Evolutionary conservation across 2,797 vertebrate species (phyloP).

Genomic region (Cynopterus sphinx): DNA sequence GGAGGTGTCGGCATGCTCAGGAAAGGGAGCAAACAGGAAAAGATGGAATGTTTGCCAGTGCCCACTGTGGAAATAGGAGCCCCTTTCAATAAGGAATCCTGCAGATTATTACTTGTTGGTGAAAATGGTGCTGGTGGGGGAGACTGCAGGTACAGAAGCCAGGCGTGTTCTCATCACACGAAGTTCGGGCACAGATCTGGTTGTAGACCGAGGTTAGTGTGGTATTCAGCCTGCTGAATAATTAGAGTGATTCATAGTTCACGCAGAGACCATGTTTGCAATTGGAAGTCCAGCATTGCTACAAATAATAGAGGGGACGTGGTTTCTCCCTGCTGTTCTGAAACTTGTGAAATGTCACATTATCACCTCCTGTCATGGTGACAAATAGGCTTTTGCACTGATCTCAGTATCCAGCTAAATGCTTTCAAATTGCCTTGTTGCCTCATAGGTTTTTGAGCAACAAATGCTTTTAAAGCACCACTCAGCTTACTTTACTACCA

Average conservation of each 20-base stretch:
- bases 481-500: slow-evolving; percentile 30
- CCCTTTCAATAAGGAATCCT: background rate
- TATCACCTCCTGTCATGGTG: slow-evolving; percentile 50
- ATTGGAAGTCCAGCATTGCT: slow-evolving; percentile 32
- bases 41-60: background rate
- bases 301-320: slow-evolving; percentile 51
- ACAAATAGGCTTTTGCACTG: slow-evolving; percentile 66
- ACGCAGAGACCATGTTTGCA: background rate
- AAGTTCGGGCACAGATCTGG: background rate
- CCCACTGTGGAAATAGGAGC: background rate
- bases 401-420: slow-evolving; percentile 60
- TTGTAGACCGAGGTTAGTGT: background rate
- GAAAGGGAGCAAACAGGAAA: background rate
- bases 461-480: slow-evolving; percentile 34
- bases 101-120: background rate
- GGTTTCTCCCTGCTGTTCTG: slow-evolving; percentile 48
- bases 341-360: slow-evolving; percentile 72
- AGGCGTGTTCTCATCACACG: background rate
- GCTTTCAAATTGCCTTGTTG: slow-evolving; percentile 47
- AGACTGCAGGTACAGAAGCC: background rate
- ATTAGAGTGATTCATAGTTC: slow-evolving; percentile 58
- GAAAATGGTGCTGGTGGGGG: background rate
- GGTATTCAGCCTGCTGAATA: background rate
- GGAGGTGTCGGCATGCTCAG: background rate
- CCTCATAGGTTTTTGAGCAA: slow-evolving; percentile 24